A percentile compares a stretch with the other conserved stretches of the same genome.
Evolutionary conservation across 1,140 invertebrate genomes (phyloP).

Genomic region (Branchinecta lynchi): DNA sequence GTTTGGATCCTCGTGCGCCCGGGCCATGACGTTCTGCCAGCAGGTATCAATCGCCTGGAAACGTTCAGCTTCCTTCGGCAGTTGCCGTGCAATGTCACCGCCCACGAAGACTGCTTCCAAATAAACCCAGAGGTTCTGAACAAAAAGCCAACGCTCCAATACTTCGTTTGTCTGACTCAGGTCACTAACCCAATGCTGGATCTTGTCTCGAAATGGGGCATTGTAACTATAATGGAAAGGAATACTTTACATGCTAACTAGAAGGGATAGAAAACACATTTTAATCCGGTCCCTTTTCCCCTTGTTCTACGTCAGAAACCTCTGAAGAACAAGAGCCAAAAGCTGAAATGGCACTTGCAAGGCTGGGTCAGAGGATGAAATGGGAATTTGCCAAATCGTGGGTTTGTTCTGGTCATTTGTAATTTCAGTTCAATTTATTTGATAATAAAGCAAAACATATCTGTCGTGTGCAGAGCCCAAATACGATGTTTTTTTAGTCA

Average conservation of each 20-base stretch:
- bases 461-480: too few species aligned
- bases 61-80: conserved; percentile 82
- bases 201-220: conserved; percentile 87
- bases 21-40: conserved; percentile 95
- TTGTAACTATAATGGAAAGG: conserved; percentile 54
- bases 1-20: conserved; percentile 82
- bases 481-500: too few species aligned
- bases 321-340: conserved; percentile 12
- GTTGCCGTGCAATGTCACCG: conserved; percentile 91
- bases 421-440: too few species aligned
- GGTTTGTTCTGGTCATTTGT: too few species aligned
- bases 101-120: conserved; percentile 95
- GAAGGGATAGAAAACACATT: background rate
- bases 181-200: conserved; percentile 87
- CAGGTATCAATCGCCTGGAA: conserved; percentile 96
- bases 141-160: conserved; percentile 83
- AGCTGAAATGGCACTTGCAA: too few species aligned
- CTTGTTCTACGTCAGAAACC: background rate
- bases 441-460: too few species aligned
- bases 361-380: too few species aligned
- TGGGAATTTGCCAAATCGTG: too few species aligned
- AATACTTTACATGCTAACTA: background rate
- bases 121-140: conserved; percentile 94
- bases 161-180: conserved; percentile 93
- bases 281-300: conserved; percentile 14